phyloP scores from a whole-genome alignment of 2,888 invertebrate species.

The Rhagonycha fulva region DNA sequence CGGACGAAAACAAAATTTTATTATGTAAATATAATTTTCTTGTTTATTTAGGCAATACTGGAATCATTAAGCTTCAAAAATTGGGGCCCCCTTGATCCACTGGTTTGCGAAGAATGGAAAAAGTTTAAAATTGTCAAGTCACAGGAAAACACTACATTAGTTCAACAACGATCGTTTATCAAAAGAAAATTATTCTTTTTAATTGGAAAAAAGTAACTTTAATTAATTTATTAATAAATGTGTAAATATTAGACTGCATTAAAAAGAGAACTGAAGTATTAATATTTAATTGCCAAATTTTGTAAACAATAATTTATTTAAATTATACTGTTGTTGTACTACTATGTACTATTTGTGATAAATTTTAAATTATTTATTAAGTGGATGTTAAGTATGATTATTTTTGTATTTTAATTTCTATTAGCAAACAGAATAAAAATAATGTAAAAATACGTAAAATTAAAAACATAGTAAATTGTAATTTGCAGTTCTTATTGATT shows the following conservation, averaged over 20 bases:
- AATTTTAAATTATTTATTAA: background rate
- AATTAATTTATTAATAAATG: background rate
- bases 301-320: background rate
- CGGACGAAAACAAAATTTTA: too few species aligned
- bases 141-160: constrained; percentile 4
- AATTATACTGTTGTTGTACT: background rate
- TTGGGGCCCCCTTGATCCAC: constrained; percentile 32
- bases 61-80: constrained; percentile 3
- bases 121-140: constrained; percentile 31
- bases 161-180: background rate
- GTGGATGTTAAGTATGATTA: background rate
- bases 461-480: background rate
- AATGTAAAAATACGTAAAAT: background rate
- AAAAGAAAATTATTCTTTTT: background rate
- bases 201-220: background rate
- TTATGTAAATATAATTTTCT: background rate
- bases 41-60: background rate
- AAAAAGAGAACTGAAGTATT: background rate
- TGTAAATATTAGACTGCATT: background rate
- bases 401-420: background rate
- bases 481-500: too few species aligned
- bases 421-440: too few species aligned
- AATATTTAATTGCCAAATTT: background rate
- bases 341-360: background rate
- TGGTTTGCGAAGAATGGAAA: constrained; percentile 31